Base-by-base conservation (phyloP, 2,113 vertebrate genomes). In the Cottus gobio region DNA sequence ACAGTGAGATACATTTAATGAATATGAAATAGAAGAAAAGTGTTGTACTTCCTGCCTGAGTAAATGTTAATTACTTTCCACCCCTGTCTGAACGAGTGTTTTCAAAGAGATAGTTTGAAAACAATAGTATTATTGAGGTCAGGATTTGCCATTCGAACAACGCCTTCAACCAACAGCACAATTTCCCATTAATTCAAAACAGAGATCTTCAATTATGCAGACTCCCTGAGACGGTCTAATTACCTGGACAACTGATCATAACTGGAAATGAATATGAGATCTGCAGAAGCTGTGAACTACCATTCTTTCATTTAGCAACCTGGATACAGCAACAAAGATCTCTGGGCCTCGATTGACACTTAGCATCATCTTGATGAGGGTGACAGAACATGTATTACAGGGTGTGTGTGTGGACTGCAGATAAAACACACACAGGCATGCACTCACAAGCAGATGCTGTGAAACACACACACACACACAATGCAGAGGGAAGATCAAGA, bases 161-260 rank as follows among this genome's bases (percentile, higher is more conserved):
- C 83, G 74, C 52, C 60, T 71, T 50, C 73, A 82, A 75, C 68
- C 46, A 58, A 67, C 39, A 54, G 57, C 58, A 56, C 54, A 56
- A 22, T 50, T 71, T 46, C 46, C 20, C 63, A 80, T 79, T 83
- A 79, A 84, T 79, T 76, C 80, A 79, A 72, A 60, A 50, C 54
- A 30, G 77, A 92, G 88, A 90, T 91, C 83, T 91, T 85, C 80
- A 93, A 93, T 90, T 89, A 92, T 66, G 84, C 79, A 90, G 72
- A 86, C 83, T 83, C 72, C 71, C 77, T 42, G 0, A 48, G 89
- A 81, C 83, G 18, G 58, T 75, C 73, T 89, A 89, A 92, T 93
- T 90, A 90, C 85, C 90, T 83, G 84, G 71, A 87, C 85, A 82
- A 84, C 66, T 44, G 79, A 65, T 84, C 62, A 39, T 60, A 67